Conservation (phyloP, 1,140 invertebrate genomes). For the Drosophila watanabei region DNA sequence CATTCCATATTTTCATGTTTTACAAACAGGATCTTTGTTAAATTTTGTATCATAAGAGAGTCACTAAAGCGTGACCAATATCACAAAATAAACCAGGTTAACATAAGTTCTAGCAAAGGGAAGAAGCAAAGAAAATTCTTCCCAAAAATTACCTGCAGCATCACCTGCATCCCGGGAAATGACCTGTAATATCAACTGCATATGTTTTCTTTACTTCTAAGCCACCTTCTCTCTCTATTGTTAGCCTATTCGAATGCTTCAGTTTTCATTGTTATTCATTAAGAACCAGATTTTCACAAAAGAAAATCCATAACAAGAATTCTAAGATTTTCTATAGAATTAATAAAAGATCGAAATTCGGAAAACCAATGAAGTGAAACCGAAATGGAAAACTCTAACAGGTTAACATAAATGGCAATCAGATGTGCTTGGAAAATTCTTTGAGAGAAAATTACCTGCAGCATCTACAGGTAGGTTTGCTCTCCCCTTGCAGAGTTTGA, state of each 20-base stretch:
- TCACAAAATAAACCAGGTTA: conserved; percentile 1
- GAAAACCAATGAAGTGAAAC: conserved; percentile 24
- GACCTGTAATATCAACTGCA: no score
- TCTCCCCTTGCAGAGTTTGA: background rate
- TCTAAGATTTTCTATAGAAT: background rate
- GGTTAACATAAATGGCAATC: background rate
- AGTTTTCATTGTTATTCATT: conserved; percentile 13
- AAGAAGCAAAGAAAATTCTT: background rate
- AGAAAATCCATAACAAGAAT: background rate
- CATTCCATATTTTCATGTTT: no score
- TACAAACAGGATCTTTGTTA: background rate
- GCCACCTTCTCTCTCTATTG: background rate
- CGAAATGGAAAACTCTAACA: conserved; percentile 2
- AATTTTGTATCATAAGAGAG: background rate
- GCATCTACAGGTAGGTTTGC: background rate
- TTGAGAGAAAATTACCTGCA: background rate
- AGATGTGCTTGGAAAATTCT: no score
- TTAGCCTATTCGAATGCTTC: conserved; percentile 34
- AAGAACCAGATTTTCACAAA: background rate
- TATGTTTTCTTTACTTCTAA: no score
- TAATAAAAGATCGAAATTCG: background rate
- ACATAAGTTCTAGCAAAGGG: background rate
- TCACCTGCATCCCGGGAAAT: background rate
- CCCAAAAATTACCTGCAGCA: background rate
- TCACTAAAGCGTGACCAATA: conserved; percentile 10